Evolutionary conservation across 2,888 invertebrate species (phyloP), one percentile per base, ranked within the genome.

Genomic region (Listrodromus nycthemerus): DNA sequence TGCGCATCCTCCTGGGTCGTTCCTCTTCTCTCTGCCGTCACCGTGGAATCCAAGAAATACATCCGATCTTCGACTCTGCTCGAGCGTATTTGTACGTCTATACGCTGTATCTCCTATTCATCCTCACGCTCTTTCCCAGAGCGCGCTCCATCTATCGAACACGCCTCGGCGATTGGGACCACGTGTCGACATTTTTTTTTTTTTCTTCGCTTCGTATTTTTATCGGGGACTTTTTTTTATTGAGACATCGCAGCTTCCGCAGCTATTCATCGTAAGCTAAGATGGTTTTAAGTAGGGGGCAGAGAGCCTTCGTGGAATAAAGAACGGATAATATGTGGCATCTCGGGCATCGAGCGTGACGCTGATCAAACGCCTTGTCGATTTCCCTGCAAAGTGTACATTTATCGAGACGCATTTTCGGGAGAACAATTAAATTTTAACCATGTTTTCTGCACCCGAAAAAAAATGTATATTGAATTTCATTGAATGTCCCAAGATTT

Each of bases 101-200:
- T 52, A 52, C 50, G 50, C n/a, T 19, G 2, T 74, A 50, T 58
- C 67, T 88, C 82, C 52, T 66, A 73, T 73, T 70, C 33, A 33
- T 24, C 41, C 74, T 65, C 41, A 33, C 73, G 37, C 67, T 67
- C 80, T 79, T 69, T 81, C 78, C 80, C 70, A 74, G 50, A 55
- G 67, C 33, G 24, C 41, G 69, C 48, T 41, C 69, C 55, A 76
- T 77, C 69, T 82, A 82, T 86, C 86, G 86, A n/a, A 58, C 70
- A 24, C 70, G 33, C 85, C 84, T 69, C 81, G 87, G 89, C 81
- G 87, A 89, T 91, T 89, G 88, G 86, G 86, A 88, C 88, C 91
- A 91, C 87, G 89, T 91, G 91, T 87, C 86, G 71, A 70, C 45
- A 21, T 16, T 45, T 67, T 66, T 76, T 52, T 63, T 27, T 27